Conservation (phyloP, 2,113 vertebrate species). For the Nestor notabilis region DNA sequence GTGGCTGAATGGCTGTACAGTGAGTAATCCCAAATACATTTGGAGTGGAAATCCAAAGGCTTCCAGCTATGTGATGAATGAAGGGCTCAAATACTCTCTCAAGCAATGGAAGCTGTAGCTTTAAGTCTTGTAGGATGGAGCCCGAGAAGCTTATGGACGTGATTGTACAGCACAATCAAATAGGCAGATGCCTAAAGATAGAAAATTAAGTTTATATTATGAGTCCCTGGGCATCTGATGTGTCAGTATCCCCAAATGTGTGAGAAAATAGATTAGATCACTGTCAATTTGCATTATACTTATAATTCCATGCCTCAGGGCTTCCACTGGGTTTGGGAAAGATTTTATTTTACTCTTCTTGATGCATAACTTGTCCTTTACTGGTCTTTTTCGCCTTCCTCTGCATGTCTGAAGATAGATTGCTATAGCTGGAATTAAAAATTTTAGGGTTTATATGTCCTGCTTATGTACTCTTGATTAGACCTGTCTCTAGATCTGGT, state of each 20-base stretch:
- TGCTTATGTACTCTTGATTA: background rate
- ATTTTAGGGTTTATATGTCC: background rate
- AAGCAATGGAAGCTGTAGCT: background rate
- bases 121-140: background rate
- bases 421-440: background rate
- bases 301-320: slow-evolving; percentile 38
- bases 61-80: background rate
- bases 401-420: background rate
- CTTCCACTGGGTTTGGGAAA: background rate
- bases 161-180: background rate
- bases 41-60: background rate
- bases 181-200: background rate
- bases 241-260: slow-evolving; percentile 22
- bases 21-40: slow-evolving; percentile 34
- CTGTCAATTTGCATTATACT: slow-evolving; percentile 30
- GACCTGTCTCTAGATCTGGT: background rate
- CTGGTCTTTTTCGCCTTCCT: background rate
- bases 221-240: slow-evolving; percentile 21
- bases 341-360: slow-evolving; percentile 26
- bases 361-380: background rate
- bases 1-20: slow-evolving; percentile 9
- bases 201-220: slow-evolving; percentile 18
- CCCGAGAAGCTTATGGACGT: background rate
- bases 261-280: slow-evolving; percentile 33
- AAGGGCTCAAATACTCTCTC: background rate